Percentiles rank a stretch among this genome's conserved stretches.
Conservation (phyloP, 1,140 invertebrate species). For the Saccostrea echinata region DNA sequence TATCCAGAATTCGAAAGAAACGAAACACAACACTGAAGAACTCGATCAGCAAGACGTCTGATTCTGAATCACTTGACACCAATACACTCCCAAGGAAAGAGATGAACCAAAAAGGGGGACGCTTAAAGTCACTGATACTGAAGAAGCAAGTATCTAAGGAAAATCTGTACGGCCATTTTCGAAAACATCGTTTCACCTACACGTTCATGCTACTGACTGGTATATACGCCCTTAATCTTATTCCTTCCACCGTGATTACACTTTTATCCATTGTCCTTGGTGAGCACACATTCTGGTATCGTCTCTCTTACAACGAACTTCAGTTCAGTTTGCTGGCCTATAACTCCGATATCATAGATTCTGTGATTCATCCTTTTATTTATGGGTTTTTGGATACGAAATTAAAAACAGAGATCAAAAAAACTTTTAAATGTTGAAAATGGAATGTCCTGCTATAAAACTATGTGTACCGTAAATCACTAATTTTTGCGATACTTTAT, state of each 20-base stretch:
- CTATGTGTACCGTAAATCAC: no score
- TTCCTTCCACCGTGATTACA: neutral
- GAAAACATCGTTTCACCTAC: constrained; percentile 13
- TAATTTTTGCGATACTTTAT: no score
- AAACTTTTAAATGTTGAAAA: neutral
- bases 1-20: neutral
- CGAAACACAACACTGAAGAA: neutral
- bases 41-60: neutral
- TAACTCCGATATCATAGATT: neutral
- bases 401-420: constrained; percentile 1
- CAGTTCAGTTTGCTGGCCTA: neutral
- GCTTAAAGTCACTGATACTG: neutral
- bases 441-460: neutral
- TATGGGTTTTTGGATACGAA: constrained; percentile 1
- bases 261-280: neutral
- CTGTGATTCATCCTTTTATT: neutral
- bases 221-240: neutral
- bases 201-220: neutral
- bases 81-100: neutral
- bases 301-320: neutral
- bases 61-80: neutral
- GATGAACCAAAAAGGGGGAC: neutral
- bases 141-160: neutral
- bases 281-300: constrained; percentile 13
- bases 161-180: neutral